Evolutionary conservation across 2,888 invertebrate species (phyloP).

Genomic region (Platerodrilus igneus): DNA sequence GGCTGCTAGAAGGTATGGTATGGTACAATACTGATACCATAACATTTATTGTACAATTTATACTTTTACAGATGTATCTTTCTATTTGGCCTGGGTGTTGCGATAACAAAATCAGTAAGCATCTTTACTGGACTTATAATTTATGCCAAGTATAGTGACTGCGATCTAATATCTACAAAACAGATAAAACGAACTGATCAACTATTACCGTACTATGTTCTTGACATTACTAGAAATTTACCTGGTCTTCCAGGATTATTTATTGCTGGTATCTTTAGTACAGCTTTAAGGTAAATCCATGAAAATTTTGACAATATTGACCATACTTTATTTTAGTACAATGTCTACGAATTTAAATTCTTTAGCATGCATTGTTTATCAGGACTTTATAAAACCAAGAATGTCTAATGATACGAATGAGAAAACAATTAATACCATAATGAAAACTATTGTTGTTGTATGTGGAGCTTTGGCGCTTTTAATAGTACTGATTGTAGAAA

Average conservation of each 20-base stretch:
- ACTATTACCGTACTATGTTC: conserved; percentile 62
- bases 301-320: background rate
- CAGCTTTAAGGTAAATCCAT: conserved; percentile 65
- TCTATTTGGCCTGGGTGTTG: conserved; percentile 19
- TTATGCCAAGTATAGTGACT: conserved; percentile 59
- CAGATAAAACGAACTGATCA: conserved; percentile 54
- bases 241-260: conserved; percentile 70
- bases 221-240: conserved; percentile 58
- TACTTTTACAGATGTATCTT: conserved; percentile 19
- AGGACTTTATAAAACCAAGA: conserved; percentile 56
- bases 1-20: conserved; percentile 52
- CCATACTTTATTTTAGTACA: conserved; percentile 47
- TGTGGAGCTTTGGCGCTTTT: conserved; percentile 68
- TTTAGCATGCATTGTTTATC: conserved; percentile 56
- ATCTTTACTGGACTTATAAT: conserved; percentile 45
- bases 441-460: conserved; percentile 51
- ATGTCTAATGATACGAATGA: conserved; percentile 52
- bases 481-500: conserved; percentile 59
- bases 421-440: conserved; percentile 52
- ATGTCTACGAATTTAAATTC: conserved; percentile 59
- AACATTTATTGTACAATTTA: too few species aligned
- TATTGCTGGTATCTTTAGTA: conserved; percentile 66
- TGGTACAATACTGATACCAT: too few species aligned
- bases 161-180: conserved; percentile 57
- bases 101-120: conserved; percentile 18